Percentiles rank a stretch among this genome's conserved stretches.
Evolutionary conservation across 2,113 vertebrate genomes (phyloP).

Genomic region (Equus quagga): DNA sequence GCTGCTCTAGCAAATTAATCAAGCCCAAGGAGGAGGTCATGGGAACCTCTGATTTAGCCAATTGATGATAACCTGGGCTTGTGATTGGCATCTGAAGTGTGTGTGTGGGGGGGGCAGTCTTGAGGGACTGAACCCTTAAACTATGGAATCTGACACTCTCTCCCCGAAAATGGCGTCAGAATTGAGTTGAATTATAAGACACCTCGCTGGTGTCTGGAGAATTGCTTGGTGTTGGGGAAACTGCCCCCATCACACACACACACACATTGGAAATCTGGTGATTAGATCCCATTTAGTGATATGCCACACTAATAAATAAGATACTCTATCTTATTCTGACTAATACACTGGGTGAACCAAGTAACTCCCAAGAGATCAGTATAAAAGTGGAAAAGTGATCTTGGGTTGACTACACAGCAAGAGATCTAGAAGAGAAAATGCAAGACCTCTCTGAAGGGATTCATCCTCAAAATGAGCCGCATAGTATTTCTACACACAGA

Average conservation of each 20-base stretch:
- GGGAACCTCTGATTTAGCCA: neutral
- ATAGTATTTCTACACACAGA: neutral
- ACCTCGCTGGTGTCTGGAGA: neutral
- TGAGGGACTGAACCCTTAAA: neutral
- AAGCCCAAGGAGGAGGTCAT: neutral
- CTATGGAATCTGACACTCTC: neutral
- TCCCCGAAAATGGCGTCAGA: neutral
- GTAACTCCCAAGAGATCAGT: neutral
- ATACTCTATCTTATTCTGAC: neutral
- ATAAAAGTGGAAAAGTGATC: neutral
- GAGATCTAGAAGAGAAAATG: neutral
- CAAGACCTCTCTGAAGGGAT: neutral
- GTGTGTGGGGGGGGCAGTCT: neutral
- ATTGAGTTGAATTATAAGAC: neutral
- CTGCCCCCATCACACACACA: neutral
- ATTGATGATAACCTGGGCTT: neutral
- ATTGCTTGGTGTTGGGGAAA: neutral
- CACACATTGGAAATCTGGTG: neutral
- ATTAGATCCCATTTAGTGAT: neutral
- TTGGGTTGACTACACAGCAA: neutral
- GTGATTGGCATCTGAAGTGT: neutral
- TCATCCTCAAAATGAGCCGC: neutral
- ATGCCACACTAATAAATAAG: neutral
- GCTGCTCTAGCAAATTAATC: neutral
- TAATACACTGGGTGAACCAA: neutral